A percentile compares a stretch with the other conserved stretches of the same genome.
Conservation (phyloP, 2,113 vertebrate species). For the Eptatretus burgeri region DNA sequence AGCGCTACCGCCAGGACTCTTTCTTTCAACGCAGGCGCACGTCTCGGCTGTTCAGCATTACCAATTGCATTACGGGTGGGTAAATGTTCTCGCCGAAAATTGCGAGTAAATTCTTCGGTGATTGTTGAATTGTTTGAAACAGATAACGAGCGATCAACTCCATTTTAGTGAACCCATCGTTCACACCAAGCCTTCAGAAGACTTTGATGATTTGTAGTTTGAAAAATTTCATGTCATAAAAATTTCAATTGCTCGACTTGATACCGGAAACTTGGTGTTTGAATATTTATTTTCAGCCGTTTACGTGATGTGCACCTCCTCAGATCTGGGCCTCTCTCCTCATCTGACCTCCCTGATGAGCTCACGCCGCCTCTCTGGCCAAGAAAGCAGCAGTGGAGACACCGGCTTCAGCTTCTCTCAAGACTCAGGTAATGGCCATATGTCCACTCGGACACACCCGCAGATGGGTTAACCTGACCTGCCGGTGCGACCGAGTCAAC, state of each 20-base stretch:
- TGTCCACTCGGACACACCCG: too few species aligned
- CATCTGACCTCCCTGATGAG: conserved; percentile 75
- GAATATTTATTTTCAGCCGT: neutral
- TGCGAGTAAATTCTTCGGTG: too few species aligned
- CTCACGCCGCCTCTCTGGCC: conserved; percentile 37
- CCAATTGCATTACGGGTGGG: conserved; percentile 78
- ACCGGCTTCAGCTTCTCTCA: conserved; percentile 89
- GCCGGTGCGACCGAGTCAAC: too few species aligned
- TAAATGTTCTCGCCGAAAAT: too few species aligned
- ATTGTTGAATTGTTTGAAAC: too few species aligned
- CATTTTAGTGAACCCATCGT: too few species aligned
- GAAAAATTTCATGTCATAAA: neutral
- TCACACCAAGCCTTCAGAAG: too few species aligned
- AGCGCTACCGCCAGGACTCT: conserved; percentile 60
- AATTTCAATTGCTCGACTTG: neutral
- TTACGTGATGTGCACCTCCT: conserved; percentile 12
- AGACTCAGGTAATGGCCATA: conserved; percentile 37
- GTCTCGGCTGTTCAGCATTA: conserved; percentile 71
- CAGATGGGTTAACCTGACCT: too few species aligned
- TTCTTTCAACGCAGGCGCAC: conserved; percentile 55
- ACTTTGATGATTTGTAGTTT: too few species aligned
- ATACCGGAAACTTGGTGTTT: neutral
- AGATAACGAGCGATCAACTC: too few species aligned
- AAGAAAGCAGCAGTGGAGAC: conserved; percentile 75
- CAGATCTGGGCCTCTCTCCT: conserved; percentile 84